Base-by-base conservation (phyloP, 2,888 invertebrate species). In the Malacosoma neustria region DNA sequence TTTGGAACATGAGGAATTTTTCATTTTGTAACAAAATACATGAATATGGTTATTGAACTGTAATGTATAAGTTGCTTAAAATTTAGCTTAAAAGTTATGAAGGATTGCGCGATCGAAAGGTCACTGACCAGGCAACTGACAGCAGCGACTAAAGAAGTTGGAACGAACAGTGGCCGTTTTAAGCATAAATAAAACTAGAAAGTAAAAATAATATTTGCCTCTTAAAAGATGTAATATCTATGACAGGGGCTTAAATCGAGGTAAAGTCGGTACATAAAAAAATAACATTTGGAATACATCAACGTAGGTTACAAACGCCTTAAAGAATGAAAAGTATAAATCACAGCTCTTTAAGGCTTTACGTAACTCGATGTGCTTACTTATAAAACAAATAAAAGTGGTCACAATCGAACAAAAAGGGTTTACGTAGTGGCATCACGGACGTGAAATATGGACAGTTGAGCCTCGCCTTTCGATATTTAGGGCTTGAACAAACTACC, bases 311-410 rank as follows among this genome's bases (percentile, higher is more conserved):
- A n/a, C n/a, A n/a, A n/a, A n/a, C n/a, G n/a, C n/a, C n/a, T n/a
- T n/a, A n/a, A n/a, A n/a, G n/a, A n/a, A n/a, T n/a, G n/a, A n/a
- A n/a, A n/a, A n/a, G n/a, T n/a, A n/a, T n/a, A n/a, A n/a, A n/a
- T n/a, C n/a, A n/a, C n/a, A n/a, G n/a, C 22, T 22, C 22, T 22
- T 5, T 6, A 3, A 22, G 22, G 22, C 31, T 35, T 35, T 22
- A 22, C 22, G 22, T 22, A 22, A 22, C 22, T 22, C 22, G 5
- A 22, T 22, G 22, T 22, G 5, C 2, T 22, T 22, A 40, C 35
- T 51, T 7, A 22, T 6, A 4, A 9, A 22, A 22, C 22, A 22
- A 22, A 22, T 22, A 22, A 22, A 22, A 22, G 22, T 22, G 22
- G 22, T 22, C 22, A 22, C 22, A 22, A 22, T 22, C 22, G 9